phyloP scores from a whole-genome alignment of 1,140 invertebrate genomes.

The Drosophila virilis region DNA sequence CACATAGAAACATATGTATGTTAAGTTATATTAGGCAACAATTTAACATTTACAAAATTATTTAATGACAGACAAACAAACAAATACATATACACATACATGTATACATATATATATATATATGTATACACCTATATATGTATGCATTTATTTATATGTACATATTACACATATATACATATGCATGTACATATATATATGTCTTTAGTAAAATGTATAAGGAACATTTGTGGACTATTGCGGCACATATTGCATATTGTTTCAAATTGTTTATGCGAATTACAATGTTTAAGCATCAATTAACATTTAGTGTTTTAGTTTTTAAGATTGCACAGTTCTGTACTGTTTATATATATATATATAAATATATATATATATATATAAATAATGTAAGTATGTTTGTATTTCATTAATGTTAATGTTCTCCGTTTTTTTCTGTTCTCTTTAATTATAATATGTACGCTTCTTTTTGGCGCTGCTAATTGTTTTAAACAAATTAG shows the following conservation, averaged over 20 bases:
- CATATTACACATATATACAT: conserved; percentile 3
- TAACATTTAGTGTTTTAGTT: conserved; percentile 6
- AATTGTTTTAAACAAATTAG: conserved; percentile 70
- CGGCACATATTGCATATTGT: conserved; percentile 69
- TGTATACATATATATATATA: conserved; percentile 7
- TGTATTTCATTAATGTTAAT: conserved; percentile 22
- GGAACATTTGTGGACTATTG: conserved; percentile 79
- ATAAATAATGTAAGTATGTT: conserved; percentile 39
- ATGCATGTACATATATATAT: conserved; percentile 3
- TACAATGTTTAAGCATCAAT: conserved; percentile 15
- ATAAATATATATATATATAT: conserved; percentile 14
- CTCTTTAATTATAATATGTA: conserved; percentile 49
- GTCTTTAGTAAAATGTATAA: conserved; percentile 52
- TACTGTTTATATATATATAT: conserved; percentile 24
- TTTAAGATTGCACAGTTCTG: conserved; percentile 50
- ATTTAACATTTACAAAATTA: conserved; percentile 34
- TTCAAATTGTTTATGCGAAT: conserved; percentile 22
- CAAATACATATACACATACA: not conserved
- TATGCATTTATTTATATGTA: conserved; percentile 11
- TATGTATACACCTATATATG: conserved; percentile 18
- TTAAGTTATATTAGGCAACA: conserved; percentile 62
- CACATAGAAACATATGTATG: conserved; percentile 44
- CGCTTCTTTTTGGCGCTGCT: conserved; percentile 70
- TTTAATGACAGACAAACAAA: conserved; percentile 21
- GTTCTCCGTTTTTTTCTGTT: conserved; percentile 13